Percentiles rank a stretch among this genome's conserved stretches.
These are phyloP conservation scores for Phymastichus coffea DNA, from an alignment of 1,140 invertebrate species.

Conservation along the genomic window DNA sequence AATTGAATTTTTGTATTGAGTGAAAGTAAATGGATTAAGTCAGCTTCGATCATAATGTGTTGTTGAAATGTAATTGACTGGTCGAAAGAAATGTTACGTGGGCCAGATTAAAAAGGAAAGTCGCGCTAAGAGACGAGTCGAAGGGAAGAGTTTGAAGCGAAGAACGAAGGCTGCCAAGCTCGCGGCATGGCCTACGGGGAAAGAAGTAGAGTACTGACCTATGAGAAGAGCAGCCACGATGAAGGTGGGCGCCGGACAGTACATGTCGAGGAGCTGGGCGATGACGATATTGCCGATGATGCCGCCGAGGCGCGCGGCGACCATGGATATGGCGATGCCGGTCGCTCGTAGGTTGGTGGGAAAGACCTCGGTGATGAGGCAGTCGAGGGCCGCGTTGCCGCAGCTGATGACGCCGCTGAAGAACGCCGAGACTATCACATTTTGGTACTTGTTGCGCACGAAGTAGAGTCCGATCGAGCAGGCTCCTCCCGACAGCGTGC, in stretches of 20 bases:
- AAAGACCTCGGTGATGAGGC: slow-evolving; percentile 85
- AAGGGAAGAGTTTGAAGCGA: background rate
- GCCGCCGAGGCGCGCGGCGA: slow-evolving; percentile 78
- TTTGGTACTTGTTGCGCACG: slow-evolving; percentile 78
- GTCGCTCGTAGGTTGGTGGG: slow-evolving; percentile 85
- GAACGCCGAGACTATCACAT: slow-evolving; percentile 78
- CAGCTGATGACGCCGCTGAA: slow-evolving; percentile 87
- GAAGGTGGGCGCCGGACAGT: slow-evolving; percentile 82
- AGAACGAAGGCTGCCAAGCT: background rate
- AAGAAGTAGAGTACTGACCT: too few relatives aligned
- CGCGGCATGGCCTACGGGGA: too few relatives aligned
- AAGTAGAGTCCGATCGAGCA: slow-evolving; percentile 84
- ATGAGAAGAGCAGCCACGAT: slow-evolving; percentile 79
- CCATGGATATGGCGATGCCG: slow-evolving; percentile 84
- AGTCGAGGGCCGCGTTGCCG: slow-evolving; percentile 84
- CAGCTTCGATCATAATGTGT: too few relatives aligned
- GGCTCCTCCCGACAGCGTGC: slow-evolving; percentile 79
- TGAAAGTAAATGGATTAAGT: too few relatives aligned
- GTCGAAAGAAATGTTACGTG: too few relatives aligned
- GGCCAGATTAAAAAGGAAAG: too few relatives aligned
- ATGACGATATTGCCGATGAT: slow-evolving; percentile 87
- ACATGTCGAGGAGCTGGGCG: slow-evolving; percentile 75
- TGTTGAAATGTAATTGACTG: too few relatives aligned
- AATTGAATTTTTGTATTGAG: too few relatives aligned
- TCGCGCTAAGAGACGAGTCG: background rate